Base-by-base conservation (phyloP, 2,113 vertebrate genomes). In the Picathartes gymnocephalus region DNA sequence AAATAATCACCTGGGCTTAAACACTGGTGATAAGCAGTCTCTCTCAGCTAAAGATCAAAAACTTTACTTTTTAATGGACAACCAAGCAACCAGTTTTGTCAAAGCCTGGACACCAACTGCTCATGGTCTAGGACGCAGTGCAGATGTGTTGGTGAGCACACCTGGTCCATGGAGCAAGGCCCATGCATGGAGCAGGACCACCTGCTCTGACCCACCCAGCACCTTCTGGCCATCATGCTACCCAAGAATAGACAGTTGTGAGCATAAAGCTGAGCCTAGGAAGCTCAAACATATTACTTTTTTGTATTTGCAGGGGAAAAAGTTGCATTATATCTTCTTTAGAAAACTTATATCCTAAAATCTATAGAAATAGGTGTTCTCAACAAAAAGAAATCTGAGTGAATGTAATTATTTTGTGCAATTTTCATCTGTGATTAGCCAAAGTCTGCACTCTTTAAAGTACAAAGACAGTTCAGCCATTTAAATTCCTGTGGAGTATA, bases 171-270 rank as follows among this genome's bases (percentile, higher is more conserved):
- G 13, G 30, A 62, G 39, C 4, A 4, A 35, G 48, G 33, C 13
- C 39, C 30, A 22, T 0, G 3, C 16, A 4, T 5, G n/a, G n/a
- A n/a, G n/a, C n/a, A n/a, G 4, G 6, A 44, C 11, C 48, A 45
- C 44, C 56, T 73, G 45, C 54, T 77, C 47, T 56, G 71, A 72
- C 22, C n/a, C 69, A 62, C 10, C 22, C 64, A 57, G n/a, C 3
- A 6, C 27, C 18, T 56, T 69, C 39, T 31, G 44, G 28, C 28
- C 14, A 8, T 14, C 39, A 16, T 13, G 17, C 15, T 40, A 33
- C 18, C 33, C 45, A 57, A 54, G 54, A 79, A 16, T 0, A 73
- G 23, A 35, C 8, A 40, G 56, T 6, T 56, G 17, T 12, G 21
- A 45, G 21, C 39, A 35, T 14, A 68, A 82, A 91, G 18, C 15